Evolutionary conservation across 2,113 vertebrate genomes (phyloP).

Genomic region (Lophotis ruficrista): DNA sequence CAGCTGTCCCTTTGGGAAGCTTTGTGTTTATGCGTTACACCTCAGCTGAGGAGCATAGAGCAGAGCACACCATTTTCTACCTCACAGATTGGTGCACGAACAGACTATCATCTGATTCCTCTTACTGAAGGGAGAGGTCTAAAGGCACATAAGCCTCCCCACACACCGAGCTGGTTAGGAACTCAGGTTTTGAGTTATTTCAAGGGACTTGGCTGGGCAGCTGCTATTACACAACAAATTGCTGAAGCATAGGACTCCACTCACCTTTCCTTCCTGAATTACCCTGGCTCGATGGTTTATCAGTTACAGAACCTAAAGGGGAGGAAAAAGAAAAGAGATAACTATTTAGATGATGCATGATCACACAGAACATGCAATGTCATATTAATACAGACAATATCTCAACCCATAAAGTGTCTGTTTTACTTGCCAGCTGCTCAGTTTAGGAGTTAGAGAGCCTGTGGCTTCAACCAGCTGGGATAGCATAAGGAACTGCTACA

Average conservation of each 20-base stretch:
- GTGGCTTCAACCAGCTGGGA: not conserved
- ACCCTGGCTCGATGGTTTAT: slow-evolving; percentile 90
- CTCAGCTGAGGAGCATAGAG: not conserved
- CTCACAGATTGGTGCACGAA: not conserved
- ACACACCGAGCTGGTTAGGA: not conserved
- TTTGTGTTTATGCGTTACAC: not conserved
- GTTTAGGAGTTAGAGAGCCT: not conserved
- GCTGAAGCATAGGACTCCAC: slow-evolving; percentile 80
- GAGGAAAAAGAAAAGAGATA: slow-evolving; percentile 36
- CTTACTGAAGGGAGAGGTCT: not conserved
- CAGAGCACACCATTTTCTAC: not conserved
- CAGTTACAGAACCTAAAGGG: slow-evolving; percentile 90
- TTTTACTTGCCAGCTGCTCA: not conserved
- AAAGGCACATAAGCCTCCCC: not conserved
- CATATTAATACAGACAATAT: not conserved
- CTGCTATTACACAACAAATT: slow-evolving; percentile 2
- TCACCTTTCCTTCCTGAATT: slow-evolving; percentile 98
- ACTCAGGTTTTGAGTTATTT: not conserved
- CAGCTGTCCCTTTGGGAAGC: not conserved
- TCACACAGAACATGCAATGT: not conserved
- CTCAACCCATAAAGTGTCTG: not conserved
- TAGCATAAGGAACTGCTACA: not conserved
- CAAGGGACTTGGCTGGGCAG: not conserved
- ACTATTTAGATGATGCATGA: not conserved
- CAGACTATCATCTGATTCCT: not conserved